Evolutionary conservation across 2,797 vertebrate species (phyloP).

Genomic region (Chloroceryle inda): DNA sequence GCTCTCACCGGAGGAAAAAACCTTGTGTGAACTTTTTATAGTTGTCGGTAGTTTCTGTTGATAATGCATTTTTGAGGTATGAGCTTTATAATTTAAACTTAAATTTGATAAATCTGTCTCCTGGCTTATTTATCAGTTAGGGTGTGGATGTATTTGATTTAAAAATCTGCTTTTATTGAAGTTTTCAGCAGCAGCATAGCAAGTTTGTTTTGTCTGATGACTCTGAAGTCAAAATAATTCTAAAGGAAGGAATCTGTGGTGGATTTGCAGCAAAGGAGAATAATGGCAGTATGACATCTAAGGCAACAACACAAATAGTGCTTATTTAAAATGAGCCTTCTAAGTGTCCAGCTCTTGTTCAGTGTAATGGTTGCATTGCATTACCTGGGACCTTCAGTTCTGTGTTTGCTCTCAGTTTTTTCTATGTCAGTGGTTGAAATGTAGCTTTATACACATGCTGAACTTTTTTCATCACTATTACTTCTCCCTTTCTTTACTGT

Average conservation of each 20-base stretch:
- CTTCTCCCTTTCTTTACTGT: not conserved
- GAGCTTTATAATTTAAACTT: conserved; percentile 42
- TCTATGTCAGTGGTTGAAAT: not conserved
- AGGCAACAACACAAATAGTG: not conserved
- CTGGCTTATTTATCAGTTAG: conserved; percentile 1
- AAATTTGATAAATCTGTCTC: conserved; percentile 34
- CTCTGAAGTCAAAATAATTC: not conserved
- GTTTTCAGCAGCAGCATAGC: not conserved
- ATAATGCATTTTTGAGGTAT: conserved; percentile 17
- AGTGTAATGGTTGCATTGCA: not conserved
- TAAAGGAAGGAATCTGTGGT: not conserved
- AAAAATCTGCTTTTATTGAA: not conserved
- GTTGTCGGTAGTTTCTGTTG: not conserved
- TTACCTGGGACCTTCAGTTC: not conserved
- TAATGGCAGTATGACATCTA: not conserved
- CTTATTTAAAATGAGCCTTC: not conserved
- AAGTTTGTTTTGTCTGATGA: not conserved
- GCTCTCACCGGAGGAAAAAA: not conserved
- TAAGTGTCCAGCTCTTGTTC: not conserved
- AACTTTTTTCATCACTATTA: not conserved
- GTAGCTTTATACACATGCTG: not conserved
- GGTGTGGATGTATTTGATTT: not conserved
- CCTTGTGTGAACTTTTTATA: not conserved
- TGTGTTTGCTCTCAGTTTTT: not conserved
- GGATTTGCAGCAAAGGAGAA: not conserved